phyloP scores from a whole-genome alignment of 2,888 invertebrate species.

The Phrixothrix hirtus region DNA sequence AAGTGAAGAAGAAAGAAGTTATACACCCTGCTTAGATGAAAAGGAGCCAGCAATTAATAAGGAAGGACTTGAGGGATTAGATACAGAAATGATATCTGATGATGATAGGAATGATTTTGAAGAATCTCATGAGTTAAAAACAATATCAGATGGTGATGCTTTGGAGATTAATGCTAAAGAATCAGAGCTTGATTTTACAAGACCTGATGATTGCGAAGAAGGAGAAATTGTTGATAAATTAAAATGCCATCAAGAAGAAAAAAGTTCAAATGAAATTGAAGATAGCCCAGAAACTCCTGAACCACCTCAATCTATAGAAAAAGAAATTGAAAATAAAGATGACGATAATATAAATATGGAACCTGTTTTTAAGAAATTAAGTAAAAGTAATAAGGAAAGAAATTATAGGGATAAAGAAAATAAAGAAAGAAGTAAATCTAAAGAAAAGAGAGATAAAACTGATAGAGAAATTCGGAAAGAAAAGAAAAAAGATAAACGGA shows the following conservation, averaged over 20 bases:
- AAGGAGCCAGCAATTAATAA: constrained; percentile 53
- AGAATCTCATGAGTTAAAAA: constrained; percentile 56
- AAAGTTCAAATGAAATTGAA: constrained; percentile 46
- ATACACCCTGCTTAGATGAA: constrained; percentile 75
- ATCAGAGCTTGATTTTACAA: constrained; percentile 54
- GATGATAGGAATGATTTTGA: constrained; percentile 71
- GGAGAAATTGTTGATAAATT: constrained; percentile 62
- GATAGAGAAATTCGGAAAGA: constrained; percentile 46
- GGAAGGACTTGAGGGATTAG: constrained; percentile 60
- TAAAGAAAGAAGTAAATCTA: constrained; percentile 54
- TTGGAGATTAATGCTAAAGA: constrained; percentile 56
- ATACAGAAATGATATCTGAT: constrained; percentile 76
- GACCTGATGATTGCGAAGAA: constrained; percentile 60
- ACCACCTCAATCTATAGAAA: constrained; percentile 53
- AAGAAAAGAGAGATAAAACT: constrained; percentile 46
- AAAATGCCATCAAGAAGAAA: constrained; percentile 35
- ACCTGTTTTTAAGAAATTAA: constrained; percentile 75
- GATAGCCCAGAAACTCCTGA: constrained; percentile 50
- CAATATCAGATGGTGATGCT: constrained; percentile 54
- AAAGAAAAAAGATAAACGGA: constrained; percentile 66
- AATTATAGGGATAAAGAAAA: constrained; percentile 73
- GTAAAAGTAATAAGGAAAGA: constrained; percentile 74
- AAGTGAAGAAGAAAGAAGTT: constrained; percentile 70
- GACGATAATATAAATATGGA: constrained; percentile 57
- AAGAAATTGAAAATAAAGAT: constrained; percentile 60